phyloP scores from a whole-genome alignment of 2,888 invertebrate species.

The Drosophila aldrichi region DNA sequence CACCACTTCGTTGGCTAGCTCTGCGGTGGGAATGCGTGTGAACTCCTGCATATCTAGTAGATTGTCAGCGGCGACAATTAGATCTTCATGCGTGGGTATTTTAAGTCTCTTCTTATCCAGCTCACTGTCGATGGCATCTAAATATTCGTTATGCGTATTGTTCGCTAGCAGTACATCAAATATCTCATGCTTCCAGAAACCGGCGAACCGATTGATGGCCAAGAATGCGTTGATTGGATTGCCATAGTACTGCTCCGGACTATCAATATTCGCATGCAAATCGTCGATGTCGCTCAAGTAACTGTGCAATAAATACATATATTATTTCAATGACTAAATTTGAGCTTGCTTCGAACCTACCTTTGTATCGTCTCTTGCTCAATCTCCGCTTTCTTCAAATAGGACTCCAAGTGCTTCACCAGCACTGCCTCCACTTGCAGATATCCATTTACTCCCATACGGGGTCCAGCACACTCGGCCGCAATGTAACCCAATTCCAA shows the following conservation, averaged over 20 bases:
- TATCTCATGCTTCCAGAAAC: slow-evolving; percentile 65
- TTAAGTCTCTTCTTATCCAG: background rate
- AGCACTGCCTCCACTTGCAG: slow-evolving; percentile 45
- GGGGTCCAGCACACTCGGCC: slow-evolving; percentile 9
- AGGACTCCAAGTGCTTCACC: slow-evolving; percentile 43
- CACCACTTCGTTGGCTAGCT: slow-evolving; percentile 92
- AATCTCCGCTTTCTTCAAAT: slow-evolving; percentile 32
- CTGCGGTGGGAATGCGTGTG: slow-evolving; percentile 92
- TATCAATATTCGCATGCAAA: slow-evolving; percentile 21
- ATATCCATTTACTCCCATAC: slow-evolving; percentile 19
- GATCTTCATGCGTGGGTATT: slow-evolving; percentile 89
- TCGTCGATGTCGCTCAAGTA: slow-evolving; percentile 39
- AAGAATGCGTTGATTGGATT: slow-evolving; percentile 67
- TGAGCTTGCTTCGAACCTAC: slow-evolving; percentile 17
- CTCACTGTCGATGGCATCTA: background rate
- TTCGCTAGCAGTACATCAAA: slow-evolving; percentile 37
- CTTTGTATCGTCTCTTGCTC: slow-evolving; percentile 28
- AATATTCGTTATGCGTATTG: slow-evolving; percentile 9
- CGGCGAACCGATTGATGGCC: slow-evolving; percentile 60
- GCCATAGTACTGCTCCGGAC: slow-evolving; percentile 42
- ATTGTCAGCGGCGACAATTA: slow-evolving; percentile 95
- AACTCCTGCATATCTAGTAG: slow-evolving; percentile 95
- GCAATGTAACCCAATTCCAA: background rate
- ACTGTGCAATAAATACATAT: slow-evolving; percentile 21
- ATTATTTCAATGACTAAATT: background rate